These are phyloP conservation scores for Eupithecia tripunctaria DNA, from an alignment of 2,888 invertebrate genomes.

Conservation along the genomic window DNA sequence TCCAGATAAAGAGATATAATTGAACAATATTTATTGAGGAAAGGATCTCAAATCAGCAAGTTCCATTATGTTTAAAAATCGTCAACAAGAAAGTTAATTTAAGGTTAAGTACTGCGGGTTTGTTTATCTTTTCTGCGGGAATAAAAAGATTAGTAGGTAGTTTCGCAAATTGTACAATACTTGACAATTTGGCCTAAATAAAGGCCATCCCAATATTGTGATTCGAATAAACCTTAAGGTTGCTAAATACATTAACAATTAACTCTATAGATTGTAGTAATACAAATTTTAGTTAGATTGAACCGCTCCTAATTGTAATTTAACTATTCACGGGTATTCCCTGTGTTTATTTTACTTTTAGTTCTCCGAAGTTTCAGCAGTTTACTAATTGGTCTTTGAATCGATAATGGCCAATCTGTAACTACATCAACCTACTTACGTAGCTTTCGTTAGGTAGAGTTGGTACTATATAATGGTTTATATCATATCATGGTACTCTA, in stretches of 20 bases:
- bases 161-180: too few relatives aligned
- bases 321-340: not conserved
- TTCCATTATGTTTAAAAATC: too few relatives aligned
- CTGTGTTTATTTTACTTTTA: not conserved
- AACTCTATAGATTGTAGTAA: not conserved
- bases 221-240: not conserved
- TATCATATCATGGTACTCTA: too few relatives aligned
- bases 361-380: not conserved
- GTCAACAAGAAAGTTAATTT: too few relatives aligned
- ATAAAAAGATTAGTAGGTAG: too few relatives aligned
- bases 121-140: too few relatives aligned
- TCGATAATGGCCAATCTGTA: not conserved
- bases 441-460: not conserved
- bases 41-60: too few relatives aligned
- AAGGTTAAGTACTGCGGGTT: too few relatives aligned
- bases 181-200: not conserved
- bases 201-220: not conserved
- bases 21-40: too few relatives aligned
- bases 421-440: not conserved
- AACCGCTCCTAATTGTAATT: not conserved
- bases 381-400: not conserved
- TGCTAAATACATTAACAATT: not conserved
- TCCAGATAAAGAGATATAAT: too few relatives aligned
- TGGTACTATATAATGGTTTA: too few relatives aligned
- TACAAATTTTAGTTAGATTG: not conserved